Evolutionary conservation across 2,113 vertebrate genomes (phyloP), one percentile per base, ranked within the genome.

Genomic region (Platycercus adscitus): DNA sequence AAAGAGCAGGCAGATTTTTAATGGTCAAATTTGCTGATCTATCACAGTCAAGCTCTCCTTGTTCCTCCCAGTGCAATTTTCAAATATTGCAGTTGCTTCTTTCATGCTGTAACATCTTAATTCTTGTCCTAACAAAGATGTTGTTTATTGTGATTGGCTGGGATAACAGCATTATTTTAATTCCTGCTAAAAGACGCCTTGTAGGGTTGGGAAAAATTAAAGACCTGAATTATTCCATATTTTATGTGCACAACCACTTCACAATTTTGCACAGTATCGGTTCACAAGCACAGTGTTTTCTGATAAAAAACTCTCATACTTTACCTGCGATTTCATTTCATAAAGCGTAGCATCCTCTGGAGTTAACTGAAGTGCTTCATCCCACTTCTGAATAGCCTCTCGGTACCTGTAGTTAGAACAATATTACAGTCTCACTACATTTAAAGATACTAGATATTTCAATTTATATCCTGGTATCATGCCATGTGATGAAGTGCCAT

Each of bases 291-390:
- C 23, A 13, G n/a, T 58, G 56, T 58, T n/a, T 58, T 58, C 56
- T 35, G 10, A 58, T 35, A 68, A 64, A 56, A 18, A 87, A 90
- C 13, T 81, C 35, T 39, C 43, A 85, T n/a, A 21, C 13, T 75
- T 96, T 98, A 99, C 99, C 99, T 99, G 99, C 13, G 99, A 98
- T 95, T 99, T 99, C 99, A 99, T 99, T 96, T 99, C 99, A 96
- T 99, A 99, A 52, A 99, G 97, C 0, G 96, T 95, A n/a, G 99
- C 98, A 93, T 99, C 98, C 71, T 99, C 98, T 93, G 99, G 99
- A 39, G 99, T 99, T 95, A 99, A 96, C 4, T 99, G 98, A 79
- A 99, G 98, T 29, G 99, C 99, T 97, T 99, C 99, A 47, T 99
- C 99, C 99, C 99, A 99, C 95, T 99, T 99, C 88, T 98, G 98